Evolutionary conservation across 2,888 invertebrate genomes (phyloP).

Genomic region (Tetheella fluctuosa): DNA sequence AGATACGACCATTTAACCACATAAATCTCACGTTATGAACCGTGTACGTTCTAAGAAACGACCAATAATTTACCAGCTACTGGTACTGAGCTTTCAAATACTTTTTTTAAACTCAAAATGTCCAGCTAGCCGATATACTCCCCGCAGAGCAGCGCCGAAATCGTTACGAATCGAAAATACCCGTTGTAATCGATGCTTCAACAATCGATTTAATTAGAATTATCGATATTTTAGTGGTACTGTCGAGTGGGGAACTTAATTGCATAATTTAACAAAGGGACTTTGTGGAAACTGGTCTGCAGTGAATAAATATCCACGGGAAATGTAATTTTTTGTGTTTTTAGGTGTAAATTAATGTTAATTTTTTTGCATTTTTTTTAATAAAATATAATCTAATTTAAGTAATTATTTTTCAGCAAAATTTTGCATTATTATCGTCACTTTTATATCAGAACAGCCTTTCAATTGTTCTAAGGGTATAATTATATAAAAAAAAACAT

Average conservation of each 20-base stretch:
- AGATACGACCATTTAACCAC: constrained; percentile 15
- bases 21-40: constrained; percentile 31
- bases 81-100: constrained; percentile 48
- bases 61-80: constrained; percentile 63
- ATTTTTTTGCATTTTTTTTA: too few relatives aligned
- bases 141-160: constrained; percentile 70
- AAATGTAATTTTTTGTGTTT: too few relatives aligned
- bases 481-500: too few relatives aligned
- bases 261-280: neutral
- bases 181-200: constrained; percentile 75
- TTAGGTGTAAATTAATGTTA: too few relatives aligned
- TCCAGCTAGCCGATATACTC: constrained; percentile 29
- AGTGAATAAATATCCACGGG: too few relatives aligned
- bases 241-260: constrained; percentile 15
- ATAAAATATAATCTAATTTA: too few relatives aligned
- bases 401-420: too few relatives aligned
- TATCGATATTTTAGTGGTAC: constrained; percentile 68
- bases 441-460: too few relatives aligned
- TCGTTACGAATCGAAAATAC: constrained; percentile 59
- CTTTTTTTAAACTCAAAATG: constrained; percentile 32
- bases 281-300: neutral
- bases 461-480: too few relatives aligned
- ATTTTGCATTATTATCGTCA: too few relatives aligned
- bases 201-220: constrained; percentile 81
- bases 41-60: constrained; percentile 44